These are phyloP conservation scores for Carterocephalus palaemon DNA, from an alignment of 2,888 invertebrate species.

Conservation along the genomic window DNA sequence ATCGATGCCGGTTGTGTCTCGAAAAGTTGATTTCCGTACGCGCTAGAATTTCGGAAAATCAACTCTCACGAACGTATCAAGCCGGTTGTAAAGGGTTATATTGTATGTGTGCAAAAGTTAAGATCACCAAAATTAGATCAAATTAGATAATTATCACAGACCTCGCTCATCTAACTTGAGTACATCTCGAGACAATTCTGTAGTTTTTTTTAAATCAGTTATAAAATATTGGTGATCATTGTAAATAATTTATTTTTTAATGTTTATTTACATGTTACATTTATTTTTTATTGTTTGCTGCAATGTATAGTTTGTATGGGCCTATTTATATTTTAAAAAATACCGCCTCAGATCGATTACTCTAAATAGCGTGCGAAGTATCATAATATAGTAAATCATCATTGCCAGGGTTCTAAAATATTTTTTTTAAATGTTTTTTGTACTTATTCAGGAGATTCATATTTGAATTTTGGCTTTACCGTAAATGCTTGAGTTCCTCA, in stretches of 20 bases:
- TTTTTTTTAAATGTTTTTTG: too few species aligned
- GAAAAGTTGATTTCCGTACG: too few species aligned
- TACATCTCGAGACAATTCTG: not conserved
- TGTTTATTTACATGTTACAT: constrained; percentile 59
- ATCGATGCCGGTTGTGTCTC: too few species aligned
- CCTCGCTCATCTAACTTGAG: not conserved
- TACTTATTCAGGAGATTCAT: too few species aligned
- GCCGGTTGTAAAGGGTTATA: too few species aligned
- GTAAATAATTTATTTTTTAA: constrained; percentile 70
- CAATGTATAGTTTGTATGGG: constrained; percentile 57
- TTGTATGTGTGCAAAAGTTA: constrained; percentile 11
- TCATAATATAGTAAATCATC: too few species aligned
- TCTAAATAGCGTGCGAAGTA: too few species aligned
- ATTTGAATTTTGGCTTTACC: too few species aligned
- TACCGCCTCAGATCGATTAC: constrained; percentile 35
- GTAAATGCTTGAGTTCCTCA: too few species aligned
- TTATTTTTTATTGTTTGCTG: constrained; percentile 67
- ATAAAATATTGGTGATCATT: constrained; percentile 42
- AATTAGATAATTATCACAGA: constrained; percentile 5
- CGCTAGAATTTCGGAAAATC: too few species aligned
- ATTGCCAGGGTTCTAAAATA: too few species aligned
- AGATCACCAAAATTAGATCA: constrained; percentile 3
- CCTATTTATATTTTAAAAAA: constrained; percentile 41
- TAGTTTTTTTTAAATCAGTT: constrained; percentile 20
- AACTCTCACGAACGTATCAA: too few species aligned